Conservation (phyloP, 2,888 invertebrate genomes). For the Campaea margaritaria region DNA sequence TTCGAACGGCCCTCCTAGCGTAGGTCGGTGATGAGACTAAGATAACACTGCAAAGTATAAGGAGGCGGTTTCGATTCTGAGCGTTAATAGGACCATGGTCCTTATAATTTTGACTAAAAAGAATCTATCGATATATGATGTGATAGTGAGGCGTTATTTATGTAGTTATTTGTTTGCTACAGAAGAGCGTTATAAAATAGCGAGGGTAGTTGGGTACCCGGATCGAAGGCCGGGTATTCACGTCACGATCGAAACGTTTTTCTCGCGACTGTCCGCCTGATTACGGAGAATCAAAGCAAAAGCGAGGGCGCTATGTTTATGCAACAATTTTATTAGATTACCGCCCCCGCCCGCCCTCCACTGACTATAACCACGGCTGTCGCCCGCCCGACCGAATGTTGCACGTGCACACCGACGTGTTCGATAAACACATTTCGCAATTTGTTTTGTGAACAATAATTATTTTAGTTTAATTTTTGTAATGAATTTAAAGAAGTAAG, state of each 20-base stretch:
- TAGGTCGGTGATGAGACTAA: too few relatives aligned
- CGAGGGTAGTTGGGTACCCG: too few relatives aligned
- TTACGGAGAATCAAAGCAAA: conserved; percentile 42
- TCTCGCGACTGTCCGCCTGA: conserved; percentile 26
- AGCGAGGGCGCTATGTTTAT: conserved; percentile 62
- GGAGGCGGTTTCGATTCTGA: too few relatives aligned
- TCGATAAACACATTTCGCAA: conserved; percentile 39
- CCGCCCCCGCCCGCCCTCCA: conserved; percentile 44
- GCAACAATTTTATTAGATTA: conserved; percentile 71
- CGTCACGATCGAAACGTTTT: conserved; percentile 15
- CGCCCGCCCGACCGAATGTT: conserved; percentile 25
- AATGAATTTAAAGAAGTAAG: conserved; percentile 31
- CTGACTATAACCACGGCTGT: conserved; percentile 30
- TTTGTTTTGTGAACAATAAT: conserved; percentile 39
- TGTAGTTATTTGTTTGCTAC: too few relatives aligned
- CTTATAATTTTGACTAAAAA: too few relatives aligned
- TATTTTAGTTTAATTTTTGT: conserved; percentile 28
- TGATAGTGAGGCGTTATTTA: too few relatives aligned
- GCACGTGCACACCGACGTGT: conserved; percentile 28
- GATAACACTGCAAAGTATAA: too few relatives aligned
- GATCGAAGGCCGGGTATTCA: conserved; percentile 1
- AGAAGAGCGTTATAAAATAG: too few relatives aligned
- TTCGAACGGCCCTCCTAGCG: too few relatives aligned
- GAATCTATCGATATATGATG: too few relatives aligned
- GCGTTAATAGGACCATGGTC: too few relatives aligned